Base-by-base conservation (phyloP, 64 coral and sea anemone species). In the Platygyra sinensis region DNA sequence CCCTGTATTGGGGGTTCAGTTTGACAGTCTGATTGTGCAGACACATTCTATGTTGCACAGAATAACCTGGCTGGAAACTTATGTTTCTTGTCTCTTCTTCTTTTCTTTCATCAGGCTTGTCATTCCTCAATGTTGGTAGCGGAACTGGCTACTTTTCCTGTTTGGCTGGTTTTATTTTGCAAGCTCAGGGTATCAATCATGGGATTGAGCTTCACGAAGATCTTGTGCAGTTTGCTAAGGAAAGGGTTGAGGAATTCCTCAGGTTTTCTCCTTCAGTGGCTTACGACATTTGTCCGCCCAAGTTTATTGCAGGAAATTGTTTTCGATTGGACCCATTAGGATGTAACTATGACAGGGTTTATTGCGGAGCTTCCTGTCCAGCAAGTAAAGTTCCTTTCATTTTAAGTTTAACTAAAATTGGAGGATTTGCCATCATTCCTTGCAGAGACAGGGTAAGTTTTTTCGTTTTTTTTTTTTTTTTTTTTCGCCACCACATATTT, bases 41-140 rank as follows among this genome's bases (percentile, higher is more conserved):
- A 46, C 42, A 46, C 42, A 46, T 46, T 46, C 42, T 46, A 46
- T 46, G 42, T 46, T 5, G 0, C 42, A 46, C 42, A 46, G 42
- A 8, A 46, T 46, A 46, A 46, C 7, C 42, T 46, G 42, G 42
- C 42, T 46, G 42, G 5, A 46, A 46, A 46, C 42, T 36, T 36
- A 46, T 46, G 42, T 46, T 46, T 46, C 65, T 10, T 69, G 1
- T 27, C 19, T 72, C 27, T 77, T 27, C 22, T 15, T 62, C 22
- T 76, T 13, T 55, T 39, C 16, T 88, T 38, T 33, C 11, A 85
- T 18, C 33, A 99, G 97, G 94, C 18, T 86, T 99, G 73, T 90
- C 97, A 49, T 99, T 99, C 79, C 86, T 99, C 22, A 99, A 99
- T 30, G 86, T 99, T 69, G 97, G 97, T 18, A 99, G 97, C 94